A percentile compares a stretch with the other conserved stretches of the same genome.
Evolutionary conservation across 2,888 invertebrate genomes (phyloP).

Genomic region (Monoplex corrugatus): DNA sequence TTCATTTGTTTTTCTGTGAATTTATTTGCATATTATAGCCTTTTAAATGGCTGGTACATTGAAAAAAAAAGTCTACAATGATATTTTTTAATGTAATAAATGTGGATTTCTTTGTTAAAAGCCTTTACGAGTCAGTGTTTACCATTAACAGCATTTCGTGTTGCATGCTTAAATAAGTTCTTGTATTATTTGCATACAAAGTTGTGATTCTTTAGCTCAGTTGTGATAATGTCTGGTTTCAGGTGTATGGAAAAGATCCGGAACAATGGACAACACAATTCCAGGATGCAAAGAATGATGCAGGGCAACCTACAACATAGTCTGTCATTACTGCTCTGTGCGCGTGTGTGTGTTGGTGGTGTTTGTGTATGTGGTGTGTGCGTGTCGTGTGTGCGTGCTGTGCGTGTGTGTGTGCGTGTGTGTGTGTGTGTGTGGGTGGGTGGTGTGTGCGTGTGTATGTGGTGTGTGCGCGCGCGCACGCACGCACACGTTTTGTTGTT

Average conservation of each 20-base stretch:
- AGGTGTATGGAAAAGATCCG: conserved; percentile 70
- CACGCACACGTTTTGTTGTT: too few species aligned
- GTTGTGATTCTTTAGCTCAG: too few species aligned
- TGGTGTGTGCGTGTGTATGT: not conserved
- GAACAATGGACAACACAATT: conserved; percentile 72
- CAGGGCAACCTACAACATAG: conserved; percentile 52
- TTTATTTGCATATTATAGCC: too few species aligned
- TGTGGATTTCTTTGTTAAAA: too few species aligned
- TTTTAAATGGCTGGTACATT: too few species aligned
- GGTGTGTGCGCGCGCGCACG: not conserved
- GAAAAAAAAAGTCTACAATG: too few species aligned
- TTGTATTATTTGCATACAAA: too few species aligned
- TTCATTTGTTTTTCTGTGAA: too few species aligned
- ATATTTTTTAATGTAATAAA: too few species aligned
- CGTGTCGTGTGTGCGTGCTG: not conserved
- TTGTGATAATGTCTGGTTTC: conserved; percentile 46
- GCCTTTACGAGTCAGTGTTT: too few species aligned
- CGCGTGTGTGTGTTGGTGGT: not conserved
- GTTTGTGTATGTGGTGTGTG: not conserved
- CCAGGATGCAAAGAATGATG: conserved; percentile 61
- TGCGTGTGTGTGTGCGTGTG: conserved; percentile 4
- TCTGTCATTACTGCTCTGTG: not conserved
- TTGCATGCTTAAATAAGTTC: too few species aligned
- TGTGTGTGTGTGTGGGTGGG: not conserved
- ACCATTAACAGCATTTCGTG: too few species aligned